Base-by-base conservation (phyloP, 1,140 invertebrate species). In the Drosophila murphyi region DNA sequence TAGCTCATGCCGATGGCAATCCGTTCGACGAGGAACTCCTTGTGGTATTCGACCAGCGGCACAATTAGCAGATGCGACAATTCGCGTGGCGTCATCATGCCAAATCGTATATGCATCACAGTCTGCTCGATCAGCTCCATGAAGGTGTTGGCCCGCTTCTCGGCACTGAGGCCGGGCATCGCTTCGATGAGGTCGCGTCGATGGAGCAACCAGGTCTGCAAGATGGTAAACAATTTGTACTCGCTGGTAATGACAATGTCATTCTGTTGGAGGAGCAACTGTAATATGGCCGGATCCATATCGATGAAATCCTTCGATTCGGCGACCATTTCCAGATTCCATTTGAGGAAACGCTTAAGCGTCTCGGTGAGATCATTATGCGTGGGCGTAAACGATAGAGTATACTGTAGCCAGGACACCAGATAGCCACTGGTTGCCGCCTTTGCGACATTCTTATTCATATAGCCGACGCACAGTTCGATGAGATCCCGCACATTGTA, bases 401-500 rank as follows among this genome's bases (percentile, higher is more conserved):
- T 96, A 87, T 98, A 98, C 81, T 98, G 97, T 74, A 97, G 94
- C 98, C 98, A 99, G 0, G 96, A 96, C 20, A 98, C 95, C 3
- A 98, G 92, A 37, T 96, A 96, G 32, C 96, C 96, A 55, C 96
- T 95, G 55, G 94, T 94, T 0, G 96, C 96, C 5, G 97, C 97
- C 76, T 97, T 95, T 6, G 97, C 96, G 55, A 98, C 95, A 92
- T 98, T 97, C 80, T 95, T 94, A 64, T 94, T 95, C 97, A 98
- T 98, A 89, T 97, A 99, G 54, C 96, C 94, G 32, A 97, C 93
- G 90, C 97, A 98, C 10, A 98, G 92, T 3, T 94, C 93, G 68
- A 97, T 96, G 78, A 98, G 93, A 93, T 98, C 97, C 94, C 96
- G 96, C 4, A 98, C 96, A 93, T 98, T 98, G 92, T 99, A 99